phyloP scores from a whole-genome alignment of 2,113 vertebrate genomes.

The Neodontobutis hainanensis region DNA sequence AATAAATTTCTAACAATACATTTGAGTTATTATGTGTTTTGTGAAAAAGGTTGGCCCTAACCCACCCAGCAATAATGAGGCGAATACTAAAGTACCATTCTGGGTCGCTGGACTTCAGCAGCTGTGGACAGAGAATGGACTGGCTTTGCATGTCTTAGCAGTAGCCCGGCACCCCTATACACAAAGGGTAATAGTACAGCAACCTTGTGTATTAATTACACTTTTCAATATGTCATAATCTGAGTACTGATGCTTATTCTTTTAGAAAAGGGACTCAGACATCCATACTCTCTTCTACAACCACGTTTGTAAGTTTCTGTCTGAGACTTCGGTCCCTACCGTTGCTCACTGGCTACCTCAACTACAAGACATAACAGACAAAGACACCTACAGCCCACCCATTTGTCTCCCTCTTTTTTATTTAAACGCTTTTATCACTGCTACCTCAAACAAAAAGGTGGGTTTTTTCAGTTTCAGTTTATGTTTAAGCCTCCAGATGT shows the following conservation, averaged over 20 bases:
- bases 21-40: neutral
- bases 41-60: constrained; percentile 32
- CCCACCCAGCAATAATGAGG: neutral
- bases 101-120: constrained; percentile 77
- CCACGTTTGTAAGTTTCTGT: constrained; percentile 68
- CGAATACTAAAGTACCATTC: constrained; percentile 62
- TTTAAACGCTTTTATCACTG: constrained; percentile 60
- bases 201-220: no score
- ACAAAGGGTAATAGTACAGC: constrained; percentile 42
- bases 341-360: constrained; percentile 67
- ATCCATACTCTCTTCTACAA: constrained; percentile 56
- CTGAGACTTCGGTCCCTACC: constrained; percentile 49
- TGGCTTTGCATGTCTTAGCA: constrained; percentile 72
- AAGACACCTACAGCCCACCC: constrained; percentile 39
- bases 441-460: constrained; percentile 71
- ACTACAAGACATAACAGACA: constrained; percentile 52
- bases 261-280: constrained; percentile 55
- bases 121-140: constrained; percentile 69
- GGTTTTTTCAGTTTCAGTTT: neutral
- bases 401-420: constrained; percentile 59
- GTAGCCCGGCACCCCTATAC: constrained; percentile 30
- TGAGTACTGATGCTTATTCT: neutral
- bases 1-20: neutral
- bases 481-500: neutral
- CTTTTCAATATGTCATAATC: neutral